Percentiles rank a stretch among this genome's conserved stretches.
phyloP scores from a whole-genome alignment of 2,113 vertebrate genomes.

The Sylvia atricapilla region DNA sequence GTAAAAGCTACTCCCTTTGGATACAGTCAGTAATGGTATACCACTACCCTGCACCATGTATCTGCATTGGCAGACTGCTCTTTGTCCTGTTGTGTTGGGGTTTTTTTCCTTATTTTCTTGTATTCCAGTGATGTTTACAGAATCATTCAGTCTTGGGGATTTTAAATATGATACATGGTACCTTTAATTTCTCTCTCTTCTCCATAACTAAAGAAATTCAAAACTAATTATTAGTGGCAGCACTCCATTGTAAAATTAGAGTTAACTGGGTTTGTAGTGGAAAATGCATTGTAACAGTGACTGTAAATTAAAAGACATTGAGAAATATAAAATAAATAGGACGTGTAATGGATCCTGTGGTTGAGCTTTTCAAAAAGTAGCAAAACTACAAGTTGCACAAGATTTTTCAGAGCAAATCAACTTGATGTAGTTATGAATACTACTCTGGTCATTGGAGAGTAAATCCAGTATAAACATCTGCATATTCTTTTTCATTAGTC shows the following conservation, averaged over 20 bases:
- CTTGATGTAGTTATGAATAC: not conserved
- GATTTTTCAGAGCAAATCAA: not conserved
- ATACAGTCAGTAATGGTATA: not conserved
- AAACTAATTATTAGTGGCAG: not conserved
- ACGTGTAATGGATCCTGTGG: not conserved
- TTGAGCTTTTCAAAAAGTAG: not conserved
- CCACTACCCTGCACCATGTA: not conserved
- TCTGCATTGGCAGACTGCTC: not conserved
- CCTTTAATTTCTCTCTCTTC: slow-evolving; percentile 26
- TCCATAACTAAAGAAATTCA: not conserved
- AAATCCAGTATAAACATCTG: not conserved
- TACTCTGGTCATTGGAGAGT: not conserved
- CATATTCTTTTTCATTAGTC: not conserved
- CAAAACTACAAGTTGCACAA: not conserved
- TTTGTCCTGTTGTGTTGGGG: not conserved
- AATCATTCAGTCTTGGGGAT: not conserved
- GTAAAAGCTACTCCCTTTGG: not conserved
- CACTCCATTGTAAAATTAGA: not conserved
- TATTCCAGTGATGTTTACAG: not conserved
- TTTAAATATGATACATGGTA: not conserved
- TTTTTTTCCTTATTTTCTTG: not conserved
- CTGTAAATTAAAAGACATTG: not conserved
- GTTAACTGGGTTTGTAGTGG: not conserved
- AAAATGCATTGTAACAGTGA: not conserved
- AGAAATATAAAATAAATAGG: slow-evolving; percentile 11